Conservation (phyloP, 2,888 invertebrate species). For the Dascillus cervinus region DNA sequence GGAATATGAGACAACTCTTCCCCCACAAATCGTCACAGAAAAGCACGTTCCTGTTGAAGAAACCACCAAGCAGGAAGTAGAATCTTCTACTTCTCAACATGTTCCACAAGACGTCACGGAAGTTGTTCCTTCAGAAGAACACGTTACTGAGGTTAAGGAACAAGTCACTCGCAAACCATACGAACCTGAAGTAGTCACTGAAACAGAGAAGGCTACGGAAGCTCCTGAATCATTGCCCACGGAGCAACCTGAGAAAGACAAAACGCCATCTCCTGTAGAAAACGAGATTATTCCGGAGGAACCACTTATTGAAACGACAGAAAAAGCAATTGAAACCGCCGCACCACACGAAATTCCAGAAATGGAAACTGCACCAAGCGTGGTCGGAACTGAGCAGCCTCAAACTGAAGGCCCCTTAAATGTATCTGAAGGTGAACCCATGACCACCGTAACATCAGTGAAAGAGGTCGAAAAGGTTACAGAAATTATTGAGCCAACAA, state of each 20-base stretch:
- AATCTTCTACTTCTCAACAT: too few relatives aligned
- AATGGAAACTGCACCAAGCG: constrained; percentile 3
- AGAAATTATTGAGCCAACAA: not conserved
- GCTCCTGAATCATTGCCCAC: constrained; percentile 1
- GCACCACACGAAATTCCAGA: not conserved
- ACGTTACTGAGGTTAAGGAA: too few relatives aligned
- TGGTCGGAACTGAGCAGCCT: too few relatives aligned
- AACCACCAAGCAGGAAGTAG: constrained; percentile 5
- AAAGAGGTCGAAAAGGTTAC: not conserved
- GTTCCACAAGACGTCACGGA: too few relatives aligned
- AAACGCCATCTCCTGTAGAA: too few relatives aligned
- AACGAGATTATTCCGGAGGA: too few relatives aligned
- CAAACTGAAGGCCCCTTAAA: too few relatives aligned
- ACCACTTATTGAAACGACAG: constrained; percentile 14
- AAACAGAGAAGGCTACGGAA: constrained; percentile 7
- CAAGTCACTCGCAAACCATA: too few relatives aligned
- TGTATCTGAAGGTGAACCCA: too few relatives aligned
- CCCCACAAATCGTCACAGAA: constrained; percentile 5
- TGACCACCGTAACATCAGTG: constrained; percentile 5
- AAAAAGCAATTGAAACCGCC: constrained; percentile 11
- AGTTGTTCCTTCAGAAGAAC: constrained; percentile 18
- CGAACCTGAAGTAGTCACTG: constrained; percentile 3
- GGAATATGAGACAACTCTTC: constrained; percentile 24
- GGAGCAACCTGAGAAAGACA: too few relatives aligned
- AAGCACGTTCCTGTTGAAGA: not conserved